Percentiles rank a stretch among this genome's conserved stretches.
Conservation (phyloP, 2,113 vertebrate species). For the Anseranas semipalmata region DNA sequence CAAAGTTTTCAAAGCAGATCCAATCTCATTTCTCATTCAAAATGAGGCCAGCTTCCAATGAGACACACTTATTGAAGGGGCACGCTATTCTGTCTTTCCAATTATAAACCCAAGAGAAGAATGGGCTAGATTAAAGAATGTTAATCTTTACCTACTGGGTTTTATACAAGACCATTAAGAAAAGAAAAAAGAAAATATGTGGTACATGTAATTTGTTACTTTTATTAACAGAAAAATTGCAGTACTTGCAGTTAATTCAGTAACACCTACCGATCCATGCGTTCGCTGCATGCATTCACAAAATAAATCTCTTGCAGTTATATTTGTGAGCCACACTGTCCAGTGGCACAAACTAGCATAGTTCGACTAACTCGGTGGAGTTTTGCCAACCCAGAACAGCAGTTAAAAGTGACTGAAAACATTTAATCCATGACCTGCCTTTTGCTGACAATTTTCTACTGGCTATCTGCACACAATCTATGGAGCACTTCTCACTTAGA, state of each 20-base stretch:
- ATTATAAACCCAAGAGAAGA: neutral
- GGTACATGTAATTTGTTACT: neutral
- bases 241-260: neutral
- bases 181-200: neutral
- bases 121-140: neutral
- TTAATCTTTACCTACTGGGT: neutral
- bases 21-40: neutral
- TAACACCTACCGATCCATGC: neutral
- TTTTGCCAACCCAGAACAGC: neutral
- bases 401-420: neutral
- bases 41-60: neutral
- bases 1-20: neutral
- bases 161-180: neutral
- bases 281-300: neutral
- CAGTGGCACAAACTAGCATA: neutral
- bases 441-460: neutral
- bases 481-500: neutral
- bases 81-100: neutral
- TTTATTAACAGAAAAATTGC: neutral
- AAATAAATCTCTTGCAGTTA: neutral
- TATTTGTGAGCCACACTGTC: neutral
- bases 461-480: neutral
- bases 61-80: neutral
- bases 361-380: neutral
- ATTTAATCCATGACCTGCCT: neutral